phyloP scores from a whole-genome alignment of 2,888 invertebrate genomes.

The Disparrhopalites patrizii region DNA sequence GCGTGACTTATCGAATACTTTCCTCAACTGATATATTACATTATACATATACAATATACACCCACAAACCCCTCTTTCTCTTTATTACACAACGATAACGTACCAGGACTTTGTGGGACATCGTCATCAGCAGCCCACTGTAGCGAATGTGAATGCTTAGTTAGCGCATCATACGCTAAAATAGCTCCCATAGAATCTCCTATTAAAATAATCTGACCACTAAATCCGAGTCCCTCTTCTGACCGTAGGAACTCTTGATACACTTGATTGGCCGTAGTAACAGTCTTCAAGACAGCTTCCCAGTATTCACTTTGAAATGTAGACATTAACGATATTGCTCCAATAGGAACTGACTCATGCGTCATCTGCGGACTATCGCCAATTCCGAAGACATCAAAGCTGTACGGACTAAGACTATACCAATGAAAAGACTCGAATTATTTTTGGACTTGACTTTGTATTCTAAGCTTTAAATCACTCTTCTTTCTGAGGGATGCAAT shows the following conservation, averaged over 20 bases:
- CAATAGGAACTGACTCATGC: slow-evolving; percentile 89
- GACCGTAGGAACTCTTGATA: slow-evolving; percentile 85
- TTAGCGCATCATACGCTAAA: slow-evolving; percentile 87
- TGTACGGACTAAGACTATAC: slow-evolving; percentile 89
- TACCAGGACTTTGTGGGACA: slow-evolving; percentile 46
- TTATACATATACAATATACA: too few relatives aligned
- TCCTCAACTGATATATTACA: too few relatives aligned
- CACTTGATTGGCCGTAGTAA: slow-evolving; percentile 77
- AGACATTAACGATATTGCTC: slow-evolving; percentile 88
- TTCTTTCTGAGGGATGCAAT: too few relatives aligned
- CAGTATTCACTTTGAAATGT: slow-evolving; percentile 81
- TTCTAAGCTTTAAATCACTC: background rate
- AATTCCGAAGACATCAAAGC: slow-evolving; percentile 87
- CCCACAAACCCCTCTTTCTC: too few relatives aligned
- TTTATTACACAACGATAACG: too few relatives aligned
- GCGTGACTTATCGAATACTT: too few relatives aligned
- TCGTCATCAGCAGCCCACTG: slow-evolving; percentile 45
- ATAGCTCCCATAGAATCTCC: slow-evolving; percentile 92
- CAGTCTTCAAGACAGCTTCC: slow-evolving; percentile 79
- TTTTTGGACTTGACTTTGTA: too few relatives aligned
- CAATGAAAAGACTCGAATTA: too few relatives aligned
- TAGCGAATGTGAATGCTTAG: slow-evolving; percentile 56
- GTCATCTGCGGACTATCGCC: slow-evolving; percentile 76
- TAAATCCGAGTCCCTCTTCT: slow-evolving; percentile 90
- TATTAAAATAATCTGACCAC: slow-evolving; percentile 81